Evolutionary conservation across 2,113 vertebrate genomes (phyloP), one percentile per base, ranked within the genome.

Genomic region (Brachyhypopomus occidentalis): DNA sequence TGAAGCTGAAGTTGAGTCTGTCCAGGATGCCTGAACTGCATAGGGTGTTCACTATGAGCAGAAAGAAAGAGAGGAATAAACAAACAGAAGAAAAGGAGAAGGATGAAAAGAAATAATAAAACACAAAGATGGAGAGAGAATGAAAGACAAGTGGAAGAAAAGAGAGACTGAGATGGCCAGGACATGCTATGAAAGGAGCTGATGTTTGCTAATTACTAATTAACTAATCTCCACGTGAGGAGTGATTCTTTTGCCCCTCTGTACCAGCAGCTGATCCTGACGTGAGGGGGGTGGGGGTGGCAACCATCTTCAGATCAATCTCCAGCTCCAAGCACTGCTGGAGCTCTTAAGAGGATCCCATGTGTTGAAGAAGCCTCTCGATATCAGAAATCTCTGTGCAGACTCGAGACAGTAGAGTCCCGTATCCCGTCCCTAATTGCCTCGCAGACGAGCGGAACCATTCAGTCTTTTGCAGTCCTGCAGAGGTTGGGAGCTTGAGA

Each of bases 1-100:
- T 79, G 76, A 79, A 77, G 79, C 69, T 9, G 36, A 20, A 20
- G 20, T 70, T 41, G 66, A 41, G 66, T 8, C n/a, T 30, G 16
- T 23, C 64, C 30, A 36, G 64, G 27, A 7, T 19, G 19, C 3
- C 66, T 27, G 66, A 66, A 45, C 3, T 66, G 11, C 41, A 12
- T 71, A 48, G 56, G 20, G 36, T 58, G 52, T 19, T 55, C 25
- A 56, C n/a, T 63, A n/a, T n/a, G 36, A 56, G 36, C 30, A 64
- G 48, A 63, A 48, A 20, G 20, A 38, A 52, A 59, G 12, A 30
- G 56, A 20, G 30, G n/a, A 30, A 56, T 74, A 55, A 36, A 14
- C 45, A 52, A 52, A 52, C 12, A 52, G 36, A 19, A 67, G 52
- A 3, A 25, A 58, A 16, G 2, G 23, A n/a, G 19, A 16, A 34